phyloP scores from a whole-genome alignment of 2,888 invertebrate genomes.

The Hypena proboscidalis region DNA sequence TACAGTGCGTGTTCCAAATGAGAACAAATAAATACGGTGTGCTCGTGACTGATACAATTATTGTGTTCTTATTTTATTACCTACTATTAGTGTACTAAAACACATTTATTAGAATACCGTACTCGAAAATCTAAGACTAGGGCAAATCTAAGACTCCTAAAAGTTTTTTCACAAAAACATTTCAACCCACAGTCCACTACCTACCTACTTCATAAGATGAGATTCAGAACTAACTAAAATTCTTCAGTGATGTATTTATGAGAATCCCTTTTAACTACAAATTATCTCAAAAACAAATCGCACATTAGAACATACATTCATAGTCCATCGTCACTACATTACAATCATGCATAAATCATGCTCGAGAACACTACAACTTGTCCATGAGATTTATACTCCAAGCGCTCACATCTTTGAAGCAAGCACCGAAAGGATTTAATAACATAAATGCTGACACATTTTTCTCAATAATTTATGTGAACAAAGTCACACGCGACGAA shows the following conservation, averaged over 20 bases:
- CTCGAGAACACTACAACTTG: conserved; percentile 40
- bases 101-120: no score
- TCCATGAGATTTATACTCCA: conserved; percentile 40
- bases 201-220: neutral
- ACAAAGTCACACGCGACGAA: conserved; percentile 56
- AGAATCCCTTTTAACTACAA: conserved; percentile 11
- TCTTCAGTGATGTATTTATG: neutral
- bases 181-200: no score
- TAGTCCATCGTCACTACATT: conserved; percentile 27
- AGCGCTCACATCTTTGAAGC: conserved; percentile 40
- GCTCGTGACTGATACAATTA: no score
- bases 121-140: no score
- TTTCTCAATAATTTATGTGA: conserved; percentile 60
- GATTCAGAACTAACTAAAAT: neutral
- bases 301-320: conserved; percentile 25
- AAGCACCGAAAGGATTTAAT: conserved; percentile 46
- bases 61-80: no score
- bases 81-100: no score
- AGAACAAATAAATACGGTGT: no score
- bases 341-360: conserved; percentile 41
- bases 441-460: conserved; percentile 57
- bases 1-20: no score
- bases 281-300: conserved; percentile 25
- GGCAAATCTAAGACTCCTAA: no score
- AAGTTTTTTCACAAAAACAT: no score